These are phyloP conservation scores for Enchytraeus crypticus DNA, from an alignment of 2,888 invertebrate species.

Conservation along the genomic window DNA sequence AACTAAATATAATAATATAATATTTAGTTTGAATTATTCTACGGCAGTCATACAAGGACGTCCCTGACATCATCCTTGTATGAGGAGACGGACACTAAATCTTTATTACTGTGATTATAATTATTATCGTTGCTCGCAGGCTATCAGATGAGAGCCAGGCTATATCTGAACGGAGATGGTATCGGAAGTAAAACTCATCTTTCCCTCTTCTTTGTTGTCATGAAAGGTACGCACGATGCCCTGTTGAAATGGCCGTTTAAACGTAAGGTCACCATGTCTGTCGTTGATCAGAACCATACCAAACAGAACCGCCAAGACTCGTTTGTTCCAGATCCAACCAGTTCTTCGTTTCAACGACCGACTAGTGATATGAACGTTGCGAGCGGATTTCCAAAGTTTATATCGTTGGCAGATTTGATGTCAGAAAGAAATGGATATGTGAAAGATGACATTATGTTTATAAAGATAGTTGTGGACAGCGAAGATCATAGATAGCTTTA, in stretches of 20 bases:
- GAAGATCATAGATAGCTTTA: no score
- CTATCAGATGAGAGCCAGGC: slow-evolving; percentile 44
- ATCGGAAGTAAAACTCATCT: slow-evolving; percentile 40
- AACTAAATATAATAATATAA: no score
- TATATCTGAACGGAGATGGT: slow-evolving; percentile 45
- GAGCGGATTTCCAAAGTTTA: slow-evolving; percentile 23
- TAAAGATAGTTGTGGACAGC: slow-evolving; percentile 37
- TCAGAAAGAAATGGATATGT: slow-evolving; percentile 31
- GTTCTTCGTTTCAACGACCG: slow-evolving; percentile 37
- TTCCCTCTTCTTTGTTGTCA: slow-evolving; percentile 43
- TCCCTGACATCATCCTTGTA: no score
- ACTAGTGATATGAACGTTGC: slow-evolving; percentile 42
- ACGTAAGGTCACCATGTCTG: slow-evolving; percentile 38
- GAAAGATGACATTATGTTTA: slow-evolving; percentile 38
- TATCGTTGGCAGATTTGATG: slow-evolving; percentile 17
- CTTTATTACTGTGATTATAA: no score
- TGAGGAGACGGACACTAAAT: no score
- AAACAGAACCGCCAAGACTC: slow-evolving; percentile 34
- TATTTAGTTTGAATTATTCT: no score
- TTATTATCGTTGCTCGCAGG: no score
- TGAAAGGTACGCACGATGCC: slow-evolving; percentile 43
- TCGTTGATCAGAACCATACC: slow-evolving; percentile 38
- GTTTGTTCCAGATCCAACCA: slow-evolving; percentile 40
- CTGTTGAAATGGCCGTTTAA: slow-evolving; percentile 42
- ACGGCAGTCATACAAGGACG: no score